These are phyloP conservation scores for Stegostoma tigrinum DNA, from an alignment of 2,113 vertebrate genomes.

Conservation along the genomic window DNA sequence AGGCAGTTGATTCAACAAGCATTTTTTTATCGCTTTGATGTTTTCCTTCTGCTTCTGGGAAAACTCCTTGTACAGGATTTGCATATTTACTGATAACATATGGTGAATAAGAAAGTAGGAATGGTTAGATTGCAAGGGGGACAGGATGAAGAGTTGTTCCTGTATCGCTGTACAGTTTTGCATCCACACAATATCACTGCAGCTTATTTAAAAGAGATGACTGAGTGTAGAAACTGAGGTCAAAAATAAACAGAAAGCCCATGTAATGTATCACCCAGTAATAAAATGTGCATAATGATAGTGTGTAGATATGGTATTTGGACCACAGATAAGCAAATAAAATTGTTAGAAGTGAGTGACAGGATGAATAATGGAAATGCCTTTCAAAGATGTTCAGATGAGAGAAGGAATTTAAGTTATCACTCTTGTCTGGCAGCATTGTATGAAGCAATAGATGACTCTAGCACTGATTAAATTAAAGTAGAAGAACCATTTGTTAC, in stretches of 20 bases:
- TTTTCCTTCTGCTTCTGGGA: background rate
- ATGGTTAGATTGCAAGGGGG: background rate
- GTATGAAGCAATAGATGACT: background rate
- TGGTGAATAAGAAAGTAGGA: background rate
- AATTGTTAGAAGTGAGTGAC: background rate
- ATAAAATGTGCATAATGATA: background rate
- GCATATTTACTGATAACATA: background rate
- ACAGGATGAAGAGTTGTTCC: too few species aligned
- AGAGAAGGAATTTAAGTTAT: conserved; percentile 1
- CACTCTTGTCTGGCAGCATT: background rate
- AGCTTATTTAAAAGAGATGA: background rate
- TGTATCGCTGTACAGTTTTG: background rate
- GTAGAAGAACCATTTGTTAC: background rate
- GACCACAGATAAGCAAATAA: background rate
- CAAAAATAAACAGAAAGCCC: background rate
- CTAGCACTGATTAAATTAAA: background rate
- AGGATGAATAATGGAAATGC: background rate
- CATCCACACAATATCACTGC: background rate
- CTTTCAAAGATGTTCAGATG: background rate
- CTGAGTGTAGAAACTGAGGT: background rate
- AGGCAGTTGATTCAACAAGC: background rate
- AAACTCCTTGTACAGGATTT: background rate
- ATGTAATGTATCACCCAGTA: background rate
- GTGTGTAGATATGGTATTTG: background rate
- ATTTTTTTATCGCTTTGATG: background rate